These are phyloP conservation scores for Stigmatopora nigra DNA, from an alignment of 2,113 vertebrate genomes.

Conservation along the genomic window DNA sequence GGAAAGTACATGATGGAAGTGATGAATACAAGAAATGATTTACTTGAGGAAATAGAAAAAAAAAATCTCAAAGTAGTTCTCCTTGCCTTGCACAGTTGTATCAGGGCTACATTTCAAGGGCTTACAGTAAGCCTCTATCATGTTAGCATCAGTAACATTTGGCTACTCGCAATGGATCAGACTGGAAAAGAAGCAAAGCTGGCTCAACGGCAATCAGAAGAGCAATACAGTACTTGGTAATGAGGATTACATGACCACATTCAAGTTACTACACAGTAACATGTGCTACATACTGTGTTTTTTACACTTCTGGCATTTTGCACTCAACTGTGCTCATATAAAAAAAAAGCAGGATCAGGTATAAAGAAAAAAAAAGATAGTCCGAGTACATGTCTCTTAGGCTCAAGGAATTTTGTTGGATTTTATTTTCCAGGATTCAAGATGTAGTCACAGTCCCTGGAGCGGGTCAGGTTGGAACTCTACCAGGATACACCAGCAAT, in stretches of 20 bases:
- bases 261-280: constrained; percentile 23
- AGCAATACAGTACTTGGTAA: constrained; percentile 57
- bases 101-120: constrained; percentile 5
- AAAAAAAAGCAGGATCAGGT: constrained; percentile 32
- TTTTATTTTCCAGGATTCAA: constrained; percentile 57
- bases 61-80: constrained; percentile 15
- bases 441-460: constrained; percentile 41
- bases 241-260: constrained; percentile 45
- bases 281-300: constrained; percentile 20
- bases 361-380: constrained; percentile 58
- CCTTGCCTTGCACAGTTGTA: background rate
- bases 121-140: constrained; percentile 40
- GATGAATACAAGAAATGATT: constrained; percentile 24
- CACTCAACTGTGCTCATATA: constrained; percentile 36
- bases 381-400: constrained; percentile 52
- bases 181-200: constrained; percentile 48
- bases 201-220: constrained; percentile 43
- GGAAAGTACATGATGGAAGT: constrained; percentile 48
- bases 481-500: constrained; percentile 25
- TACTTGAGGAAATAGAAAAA: constrained; percentile 12
- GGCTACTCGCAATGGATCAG: constrained; percentile 36
- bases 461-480: constrained; percentile 25
- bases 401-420: constrained; percentile 46
- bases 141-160: constrained; percentile 35
- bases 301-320: constrained; percentile 35